Evolutionary conservation across 2,888 invertebrate genomes (phyloP).

Genomic region (Tholera decimalis): DNA sequence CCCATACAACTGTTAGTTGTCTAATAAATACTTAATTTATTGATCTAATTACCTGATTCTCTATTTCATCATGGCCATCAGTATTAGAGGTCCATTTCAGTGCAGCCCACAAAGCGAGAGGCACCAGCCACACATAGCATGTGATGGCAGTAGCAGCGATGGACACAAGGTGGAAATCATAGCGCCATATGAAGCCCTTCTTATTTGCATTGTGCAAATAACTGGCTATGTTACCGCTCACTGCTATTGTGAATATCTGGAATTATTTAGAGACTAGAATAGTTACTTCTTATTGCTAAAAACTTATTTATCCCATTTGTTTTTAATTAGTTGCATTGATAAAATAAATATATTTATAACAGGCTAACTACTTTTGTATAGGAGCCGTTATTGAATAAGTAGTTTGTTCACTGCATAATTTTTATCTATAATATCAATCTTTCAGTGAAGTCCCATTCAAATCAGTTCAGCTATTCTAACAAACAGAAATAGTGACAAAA

Average conservation of each 20-base stretch:
- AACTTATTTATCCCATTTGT: background rate
- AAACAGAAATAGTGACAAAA: too few relatives aligned
- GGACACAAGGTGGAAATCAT: slow-evolving; percentile 98
- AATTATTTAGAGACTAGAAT: slow-evolving; percentile 30
- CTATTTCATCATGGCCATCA: slow-evolving; percentile 92
- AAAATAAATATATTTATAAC: too few relatives aligned
- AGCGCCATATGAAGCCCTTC: slow-evolving; percentile 95
- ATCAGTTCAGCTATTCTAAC: too few relatives aligned
- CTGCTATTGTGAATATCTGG: slow-evolving; percentile 97
- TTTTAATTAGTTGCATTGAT: too few relatives aligned
- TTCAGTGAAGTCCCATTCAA: too few relatives aligned
- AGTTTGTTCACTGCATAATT: too few relatives aligned
- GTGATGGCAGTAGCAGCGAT: slow-evolving; percentile 97
- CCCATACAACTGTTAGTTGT: too few relatives aligned
- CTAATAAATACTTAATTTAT: too few relatives aligned
- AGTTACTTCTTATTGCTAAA: background rate
- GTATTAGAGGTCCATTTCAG: slow-evolving; percentile 95
- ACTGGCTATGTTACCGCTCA: slow-evolving; percentile 98
- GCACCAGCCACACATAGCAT: slow-evolving; percentile 97
- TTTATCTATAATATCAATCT: too few relatives aligned
- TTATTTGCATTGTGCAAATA: slow-evolving; percentile 95
- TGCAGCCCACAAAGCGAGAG: slow-evolving; percentile 95
- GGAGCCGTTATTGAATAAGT: too few relatives aligned
- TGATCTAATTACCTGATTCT: slow-evolving; percentile 90
- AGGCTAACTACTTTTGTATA: too few relatives aligned